Percentiles rank a stretch among this genome's conserved stretches.
phyloP scores from a whole-genome alignment of 2,888 invertebrate genomes.

The Aleiodes alternator region DNA sequence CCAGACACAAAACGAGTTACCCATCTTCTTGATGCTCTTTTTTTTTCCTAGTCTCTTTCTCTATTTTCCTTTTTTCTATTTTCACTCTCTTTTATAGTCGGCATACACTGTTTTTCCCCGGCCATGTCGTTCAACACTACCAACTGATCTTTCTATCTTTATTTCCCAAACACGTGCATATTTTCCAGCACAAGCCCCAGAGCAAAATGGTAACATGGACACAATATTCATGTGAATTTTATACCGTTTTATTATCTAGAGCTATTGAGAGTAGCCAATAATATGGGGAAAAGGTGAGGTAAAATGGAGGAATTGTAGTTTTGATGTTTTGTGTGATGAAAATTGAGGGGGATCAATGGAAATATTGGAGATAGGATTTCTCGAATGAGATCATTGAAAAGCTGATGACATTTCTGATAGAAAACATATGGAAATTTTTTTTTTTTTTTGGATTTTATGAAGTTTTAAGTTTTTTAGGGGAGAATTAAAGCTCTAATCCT shows the following conservation, averaged over 20 bases:
- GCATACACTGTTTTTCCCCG: not conserved
- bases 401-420: too few relatives aligned
- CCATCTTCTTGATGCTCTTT: slow-evolving; percentile 13
- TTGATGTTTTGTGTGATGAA: too few relatives aligned
- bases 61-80: not conserved
- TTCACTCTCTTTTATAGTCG: slow-evolving; percentile 13
- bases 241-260: not conserved
- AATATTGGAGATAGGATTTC: too few relatives aligned
- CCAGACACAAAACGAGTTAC: slow-evolving; percentile 38
- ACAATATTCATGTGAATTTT: not conserved
- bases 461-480: too few relatives aligned
- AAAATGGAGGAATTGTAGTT: too few relatives aligned
- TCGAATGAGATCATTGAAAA: too few relatives aligned
- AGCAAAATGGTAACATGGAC: not conserved
- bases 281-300: too few relatives aligned
- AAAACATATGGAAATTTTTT: too few relatives aligned
- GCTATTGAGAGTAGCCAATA: too few relatives aligned
- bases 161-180: not conserved
- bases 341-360: too few relatives aligned
- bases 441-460: too few relatives aligned
- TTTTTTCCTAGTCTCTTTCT: not conserved
- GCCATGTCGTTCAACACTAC: slow-evolving; percentile 26
- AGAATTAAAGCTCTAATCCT: too few relatives aligned
- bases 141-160: slow-evolving; percentile 15
- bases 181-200: not conserved